Base-by-base conservation (phyloP, 2,888 invertebrate species). In the Agrochola lychnidis region DNA sequence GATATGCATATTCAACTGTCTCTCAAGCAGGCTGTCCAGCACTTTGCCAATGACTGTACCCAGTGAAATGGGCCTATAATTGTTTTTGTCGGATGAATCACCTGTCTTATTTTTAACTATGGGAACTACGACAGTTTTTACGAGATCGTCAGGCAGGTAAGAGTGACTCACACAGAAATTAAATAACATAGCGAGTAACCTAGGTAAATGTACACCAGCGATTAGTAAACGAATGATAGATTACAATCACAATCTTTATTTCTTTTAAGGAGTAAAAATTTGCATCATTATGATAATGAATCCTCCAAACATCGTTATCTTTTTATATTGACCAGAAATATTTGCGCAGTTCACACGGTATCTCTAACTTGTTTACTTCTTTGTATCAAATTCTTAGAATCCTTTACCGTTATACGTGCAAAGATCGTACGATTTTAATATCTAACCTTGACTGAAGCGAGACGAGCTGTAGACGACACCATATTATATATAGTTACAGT, bases 261-360 rank as follows among this genome's bases (percentile, higher is more conserved):
- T 61, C 66, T 71, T 79, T 56, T 22, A 66, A 25, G 40, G 22
- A n/a, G 22, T 66, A 7, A 61, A 80, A 80, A 80, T 69, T 84
- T 51, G 25, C 73, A 83, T 73, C 53, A 42, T 73, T 73, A 59
- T 67, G 57, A 30, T 68, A 84, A 70, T 76, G n/a, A 72, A 51
- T 64, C 57, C n/a, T 57, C 48, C 4, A 68, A 82, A 67, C 64
- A 62, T 82, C 78, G 72, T 85, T 82, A 85, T 83, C 78, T 78
- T 74, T 85, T 57, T 45, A 56, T 86, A 83, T 85, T 85, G 68
- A 84, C 86, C 59, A 69, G 68, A 71, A 62, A 76, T 84, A 84
- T 84, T 86, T 84, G 70, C 84, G 67, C 69, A 77, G 66, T 76
- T 73, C 71, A 61, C 81, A 64, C 66, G 69, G 61, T 73, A 83